Base-by-base conservation (phyloP, 2,113 vertebrate species). In the Piprites chloris region DNA sequence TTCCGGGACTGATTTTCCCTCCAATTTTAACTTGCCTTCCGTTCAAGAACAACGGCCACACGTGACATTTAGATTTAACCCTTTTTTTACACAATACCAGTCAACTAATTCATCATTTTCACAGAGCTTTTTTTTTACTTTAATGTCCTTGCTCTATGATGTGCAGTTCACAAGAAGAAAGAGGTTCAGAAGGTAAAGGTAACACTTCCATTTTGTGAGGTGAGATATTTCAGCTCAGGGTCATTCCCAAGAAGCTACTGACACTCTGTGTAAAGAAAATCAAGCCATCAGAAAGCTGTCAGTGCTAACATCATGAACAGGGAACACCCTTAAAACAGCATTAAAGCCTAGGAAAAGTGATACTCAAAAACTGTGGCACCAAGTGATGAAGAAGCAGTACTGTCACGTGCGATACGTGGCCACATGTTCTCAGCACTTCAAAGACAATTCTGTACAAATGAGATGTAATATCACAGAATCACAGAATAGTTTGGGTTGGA, bases 331-430 rank as follows among this genome's bases (percentile, higher is more conserved):
- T 18, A 24, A 12, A 47, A 47, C 9, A n/a, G 30, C 11, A 80
- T 5, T 42, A 80, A 93, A 79, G 46, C 5, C 6, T 11, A 14
- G 7, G 17, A 42, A 33, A 6, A 11, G 4, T 2, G 26, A 58
- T 1, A 42, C 2, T 16, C 24, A 30, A 49, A 47, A 44, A 33
- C n/a, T 2, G 15, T 2, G 66, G 30, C 50, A 74, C 5, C 46
- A 39, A 9, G 33, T 41, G 11, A 19, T 0, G 2, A 46, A 69
- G 53, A 46, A 56, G 23, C 41, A 73, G 37, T 28, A 6, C 9
- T 8, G 4, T 2, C 2, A 0, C 0, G 9, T 24, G 8, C 16
- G 17, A 33, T 1, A 61, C 5, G 5, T 0, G 0, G 42, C 14
- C 21, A 32, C 30, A 1, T 0, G 5, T 16, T 53, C 52, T 53